Percentiles rank a stretch among this genome's conserved stretches.
These are phyloP conservation scores for Clistopyga incitator DNA, from an alignment of 2,888 invertebrate species.

Conservation along the genomic window DNA sequence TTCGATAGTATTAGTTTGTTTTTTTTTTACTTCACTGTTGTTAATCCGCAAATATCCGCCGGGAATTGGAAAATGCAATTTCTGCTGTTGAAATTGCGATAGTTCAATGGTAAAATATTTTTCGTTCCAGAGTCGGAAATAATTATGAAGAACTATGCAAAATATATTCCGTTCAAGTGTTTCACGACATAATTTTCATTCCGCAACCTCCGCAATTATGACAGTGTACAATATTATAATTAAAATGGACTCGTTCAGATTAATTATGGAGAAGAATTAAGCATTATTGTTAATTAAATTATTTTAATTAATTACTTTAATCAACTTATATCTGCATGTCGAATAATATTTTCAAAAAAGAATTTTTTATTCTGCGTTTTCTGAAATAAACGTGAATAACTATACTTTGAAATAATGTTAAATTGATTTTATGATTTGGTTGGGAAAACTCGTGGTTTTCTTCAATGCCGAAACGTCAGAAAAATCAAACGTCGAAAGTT, in stretches of 20 bases:
- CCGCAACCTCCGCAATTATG: too few species aligned
- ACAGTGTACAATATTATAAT: neutral
- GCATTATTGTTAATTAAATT: neutral
- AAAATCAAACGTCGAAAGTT: neutral
- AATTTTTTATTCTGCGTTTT: too few species aligned
- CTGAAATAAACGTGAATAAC: too few species aligned
- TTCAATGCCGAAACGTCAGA: neutral
- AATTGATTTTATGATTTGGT: neutral
- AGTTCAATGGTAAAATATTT: too few species aligned
- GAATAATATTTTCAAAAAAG: neutral
- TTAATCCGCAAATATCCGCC: too few species aligned
- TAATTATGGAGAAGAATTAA: neutral
- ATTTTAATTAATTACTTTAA: too few species aligned
- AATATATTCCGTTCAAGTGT: neutral
- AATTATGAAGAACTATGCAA: too few species aligned
- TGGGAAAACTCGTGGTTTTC: neutral
- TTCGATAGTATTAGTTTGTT: neutral
- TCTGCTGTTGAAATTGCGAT: too few species aligned
- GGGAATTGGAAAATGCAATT: too few species aligned
- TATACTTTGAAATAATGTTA: neutral
- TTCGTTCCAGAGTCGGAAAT: too few species aligned
- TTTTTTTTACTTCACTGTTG: neutral
- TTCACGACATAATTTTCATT: neutral
- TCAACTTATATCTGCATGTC: neutral
- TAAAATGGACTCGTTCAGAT: neutral